Evolutionary conservation across 2,888 invertebrate genomes (phyloP), one percentile per base, ranked within the genome.

Genomic region (Arenicola marina): DNA sequence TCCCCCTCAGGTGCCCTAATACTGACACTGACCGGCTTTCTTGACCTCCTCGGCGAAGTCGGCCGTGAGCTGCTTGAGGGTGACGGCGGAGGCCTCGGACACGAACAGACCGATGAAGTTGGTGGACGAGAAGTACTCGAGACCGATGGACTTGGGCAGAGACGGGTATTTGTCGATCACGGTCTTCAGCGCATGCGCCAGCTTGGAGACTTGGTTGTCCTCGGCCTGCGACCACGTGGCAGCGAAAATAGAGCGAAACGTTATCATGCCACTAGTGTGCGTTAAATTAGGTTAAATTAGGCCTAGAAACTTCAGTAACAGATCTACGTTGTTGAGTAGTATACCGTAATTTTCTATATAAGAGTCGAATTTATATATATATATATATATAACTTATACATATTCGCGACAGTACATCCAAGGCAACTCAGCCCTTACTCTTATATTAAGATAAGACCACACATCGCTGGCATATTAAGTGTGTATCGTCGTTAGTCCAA

Each of bases 21-120:
- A 24, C 24, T 21, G 48, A 18, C 15, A 53, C 71, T 65, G 64
- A 79, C 81, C 77, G 68, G 71, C 61, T 67, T 74, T 76, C 51
- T 73, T 78, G 57, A 73, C 89, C 85, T 91, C 91, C 83, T 90
- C 90, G 33, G 91, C 90, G 86, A 91, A 92, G 77, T 91, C 89
- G 73, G 90, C 86, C 1, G 92, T 91, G 71, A 93, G 87, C 70
- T 89, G 87, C 79, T 91, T 91, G 61, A 94, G 85, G 80, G 91
- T 90, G 71, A 91, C 90, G 0, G 92, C 91, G 84, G 91, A 90
- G 68, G 90, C 88, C 72, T 93, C 91, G 18, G 90, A 89, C 1
- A 94, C 89, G 84, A 94, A 94, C 55, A 93, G 87, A 0, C 94
- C 95, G 90, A 95, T 92, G 80, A 93, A 95, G 83, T 93, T 93